Conservation (phyloP, 2,888 invertebrate genomes). For the Cephus sareptanus region DNA sequence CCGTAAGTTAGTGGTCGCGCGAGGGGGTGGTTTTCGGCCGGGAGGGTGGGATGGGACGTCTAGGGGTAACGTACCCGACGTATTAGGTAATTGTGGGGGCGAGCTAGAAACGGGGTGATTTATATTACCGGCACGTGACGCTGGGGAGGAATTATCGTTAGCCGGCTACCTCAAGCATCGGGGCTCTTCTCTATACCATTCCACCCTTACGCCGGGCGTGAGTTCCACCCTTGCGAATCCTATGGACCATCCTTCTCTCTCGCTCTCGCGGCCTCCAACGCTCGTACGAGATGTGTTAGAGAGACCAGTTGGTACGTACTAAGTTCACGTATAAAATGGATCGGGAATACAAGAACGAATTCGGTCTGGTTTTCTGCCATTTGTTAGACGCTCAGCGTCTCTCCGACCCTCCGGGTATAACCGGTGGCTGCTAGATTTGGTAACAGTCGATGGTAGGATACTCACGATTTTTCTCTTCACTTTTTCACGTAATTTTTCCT, state of each 20-base stretch:
- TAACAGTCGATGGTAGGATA: not conserved
- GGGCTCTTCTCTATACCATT: not conserved
- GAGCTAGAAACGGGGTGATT: slow-evolving; percentile 53
- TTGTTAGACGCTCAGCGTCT: not conserved
- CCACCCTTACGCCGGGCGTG: not conserved
- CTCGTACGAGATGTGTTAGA: not conserved
- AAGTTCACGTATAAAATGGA: not conserved
- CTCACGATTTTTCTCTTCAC: not conserved
- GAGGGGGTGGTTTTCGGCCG: slow-evolving; percentile 26
- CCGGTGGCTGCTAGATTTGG: not conserved
- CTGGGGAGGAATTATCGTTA: slow-evolving; percentile 59
- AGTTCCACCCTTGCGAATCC: not conserved
- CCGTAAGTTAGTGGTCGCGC: slow-evolving; percentile 42
- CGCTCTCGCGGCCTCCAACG: not conserved
- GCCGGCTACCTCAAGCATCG: slow-evolving; percentile 31
- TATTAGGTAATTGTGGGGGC: slow-evolving; percentile 58
- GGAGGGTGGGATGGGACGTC: slow-evolving; percentile 33
- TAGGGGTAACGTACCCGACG: slow-evolving; percentile 52
- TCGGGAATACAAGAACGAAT: not conserved
- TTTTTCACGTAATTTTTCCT: not conserved
- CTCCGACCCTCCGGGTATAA: not conserved
- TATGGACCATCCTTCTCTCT: not conserved
- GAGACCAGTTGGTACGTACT: not conserved
- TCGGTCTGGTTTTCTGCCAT: not conserved
- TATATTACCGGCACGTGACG: slow-evolving; percentile 62